Conservation (phyloP, 2,113 vertebrate species). For the Oncorhynchus kisutch region DNA sequence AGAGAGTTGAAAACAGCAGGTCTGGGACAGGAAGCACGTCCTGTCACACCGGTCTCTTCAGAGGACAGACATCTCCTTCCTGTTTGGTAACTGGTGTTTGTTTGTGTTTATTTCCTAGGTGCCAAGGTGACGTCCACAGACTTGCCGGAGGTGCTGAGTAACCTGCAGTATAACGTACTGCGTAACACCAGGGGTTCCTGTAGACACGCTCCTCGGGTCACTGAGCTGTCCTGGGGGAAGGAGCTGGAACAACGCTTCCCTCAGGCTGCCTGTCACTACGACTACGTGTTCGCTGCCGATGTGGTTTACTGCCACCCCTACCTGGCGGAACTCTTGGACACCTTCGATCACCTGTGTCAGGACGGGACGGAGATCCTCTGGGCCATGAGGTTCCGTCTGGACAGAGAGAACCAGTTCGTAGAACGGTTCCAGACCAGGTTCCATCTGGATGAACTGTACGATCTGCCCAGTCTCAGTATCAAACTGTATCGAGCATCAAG, state of each 20-base stretch:
- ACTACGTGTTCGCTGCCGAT: conserved; percentile 93
- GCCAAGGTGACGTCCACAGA: conserved; percentile 92
- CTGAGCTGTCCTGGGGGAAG: conserved; percentile 86
- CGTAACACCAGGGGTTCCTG: conserved; percentile 83
- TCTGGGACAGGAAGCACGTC: no score
- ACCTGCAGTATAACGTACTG: conserved; percentile 85
- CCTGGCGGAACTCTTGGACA: conserved; percentile 85
- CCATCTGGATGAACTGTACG: conserved; percentile 81
- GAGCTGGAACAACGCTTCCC: conserved; percentile 84
- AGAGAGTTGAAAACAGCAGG: no score
- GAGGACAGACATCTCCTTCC: neutral
- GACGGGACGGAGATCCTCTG: conserved; percentile 87
- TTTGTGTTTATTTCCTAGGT: conserved; percentile 63
- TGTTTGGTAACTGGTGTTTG: neutral
- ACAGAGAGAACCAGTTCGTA: conserved; percentile 87
- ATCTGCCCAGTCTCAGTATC: conserved; percentile 88
- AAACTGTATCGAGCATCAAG: conserved; percentile 86
- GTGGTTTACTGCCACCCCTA: conserved; percentile 91
- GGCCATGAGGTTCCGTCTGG: conserved; percentile 91
- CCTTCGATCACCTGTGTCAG: conserved; percentile 88
- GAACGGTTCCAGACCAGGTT: conserved; percentile 82
- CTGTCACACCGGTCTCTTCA: no score
- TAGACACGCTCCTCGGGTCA: conserved; percentile 83
- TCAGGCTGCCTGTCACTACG: conserved; percentile 74
- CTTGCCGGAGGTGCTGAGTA: conserved; percentile 86